These are phyloP conservation scores for Bombycilla garrulus DNA, from an alignment of 2,113 vertebrate species.

Conservation along the genomic window DNA sequence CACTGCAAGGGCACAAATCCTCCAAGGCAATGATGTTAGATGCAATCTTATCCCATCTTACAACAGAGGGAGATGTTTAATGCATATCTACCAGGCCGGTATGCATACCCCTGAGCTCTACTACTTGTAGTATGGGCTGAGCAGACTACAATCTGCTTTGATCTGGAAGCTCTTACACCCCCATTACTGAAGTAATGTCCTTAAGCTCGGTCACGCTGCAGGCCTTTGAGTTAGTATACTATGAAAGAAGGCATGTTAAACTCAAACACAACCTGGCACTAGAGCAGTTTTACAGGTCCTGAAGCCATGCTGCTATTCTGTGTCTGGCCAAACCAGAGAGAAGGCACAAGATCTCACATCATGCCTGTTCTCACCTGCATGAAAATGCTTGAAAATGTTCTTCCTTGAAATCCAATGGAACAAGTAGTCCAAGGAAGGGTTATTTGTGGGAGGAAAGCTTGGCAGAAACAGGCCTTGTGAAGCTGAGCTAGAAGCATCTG, in stretches of 20 bases:
- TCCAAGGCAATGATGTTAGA: conserved; percentile 7
- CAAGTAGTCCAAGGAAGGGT: neutral
- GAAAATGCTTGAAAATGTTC: neutral
- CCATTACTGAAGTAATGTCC: neutral
- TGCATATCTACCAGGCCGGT: neutral
- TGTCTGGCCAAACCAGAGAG: neutral
- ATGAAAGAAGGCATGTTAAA: neutral
- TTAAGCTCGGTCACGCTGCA: neutral
- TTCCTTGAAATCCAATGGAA: neutral
- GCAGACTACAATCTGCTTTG: neutral
- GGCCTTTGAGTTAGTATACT: neutral
- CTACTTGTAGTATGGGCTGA: neutral
- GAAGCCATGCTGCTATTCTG: neutral
- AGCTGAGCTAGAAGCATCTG: neutral
- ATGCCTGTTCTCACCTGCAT: neutral
- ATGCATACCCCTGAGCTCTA: neutral
- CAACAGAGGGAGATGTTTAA: neutral
- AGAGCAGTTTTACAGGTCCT: neutral
- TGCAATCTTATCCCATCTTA: neutral
- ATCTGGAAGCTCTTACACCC: neutral
- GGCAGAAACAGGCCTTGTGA: neutral
- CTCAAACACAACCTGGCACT: neutral
- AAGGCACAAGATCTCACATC: neutral
- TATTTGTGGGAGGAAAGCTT: neutral
- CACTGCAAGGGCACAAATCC: conserved; percentile 17